Base-by-base conservation (phyloP, 1,140 invertebrate genomes). In the Bombus breviceps region DNA sequence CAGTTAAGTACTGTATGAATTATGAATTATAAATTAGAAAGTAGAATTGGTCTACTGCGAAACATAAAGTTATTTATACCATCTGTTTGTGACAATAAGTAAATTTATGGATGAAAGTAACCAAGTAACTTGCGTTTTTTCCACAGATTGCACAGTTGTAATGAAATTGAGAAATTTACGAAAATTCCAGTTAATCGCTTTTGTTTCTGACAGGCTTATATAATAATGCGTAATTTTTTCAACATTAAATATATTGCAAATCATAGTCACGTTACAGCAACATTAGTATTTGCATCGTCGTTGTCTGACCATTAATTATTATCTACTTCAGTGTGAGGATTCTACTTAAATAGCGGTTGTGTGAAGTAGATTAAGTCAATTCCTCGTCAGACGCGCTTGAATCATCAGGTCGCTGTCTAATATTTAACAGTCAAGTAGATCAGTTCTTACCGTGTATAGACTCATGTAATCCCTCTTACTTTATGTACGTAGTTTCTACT, bases 341-440 rank as follows among this genome's bases (percentile, higher is more conserved):
- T 34, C 66, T 62, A n/a, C 28, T 62, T 32, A 32, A 71, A 71
- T 13, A 37, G 25, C 68, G 9, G 66, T 37, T 34, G 34, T 71
- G 25, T 22, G n/a, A 41, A 74, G 72, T 74, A 74, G 72, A 74
- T 74, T 34, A 74, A 47, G 72, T 74, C 72, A 47, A 12, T 25
- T 13, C 9, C 28, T 41, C 25, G 41, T 74, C 72, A 47, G 72
- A 34, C 72, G 43, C n/a, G 9, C n/a, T 8, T 53, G 13, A 32
- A n/a, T 47, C n/a, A n/a, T 18, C 15, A 25, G 13, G 68, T 39
- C 68, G 25, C 39, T 71, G 12, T 4, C 68, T 69, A 69, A 69
- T 37, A 69, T 69, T 39, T 39, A 18, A 68, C 34, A 68, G 32
- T 68, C 66, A 18, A 18, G 66, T 68, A 68, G n/a, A n/a, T 18